phyloP scores from a whole-genome alignment of 2,113 vertebrate species.

The Periophthalmodon schlosseri region DNA sequence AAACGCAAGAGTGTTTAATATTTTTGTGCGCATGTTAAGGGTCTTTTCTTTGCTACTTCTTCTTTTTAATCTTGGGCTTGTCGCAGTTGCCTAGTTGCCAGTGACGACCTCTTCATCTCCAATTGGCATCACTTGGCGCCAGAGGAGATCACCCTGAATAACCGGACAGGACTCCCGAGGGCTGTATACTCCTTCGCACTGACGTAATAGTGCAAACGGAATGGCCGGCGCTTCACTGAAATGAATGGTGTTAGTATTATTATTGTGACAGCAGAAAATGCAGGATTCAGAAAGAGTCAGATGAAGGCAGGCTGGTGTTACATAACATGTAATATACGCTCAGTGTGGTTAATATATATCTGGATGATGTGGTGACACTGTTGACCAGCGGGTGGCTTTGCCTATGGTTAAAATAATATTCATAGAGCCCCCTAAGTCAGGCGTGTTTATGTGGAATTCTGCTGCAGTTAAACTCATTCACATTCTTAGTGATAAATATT shows the following conservation, averaged over 20 bases:
- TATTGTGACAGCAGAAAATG: conserved; percentile 12
- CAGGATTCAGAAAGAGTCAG: conserved; percentile 7
- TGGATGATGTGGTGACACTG: conserved; percentile 5
- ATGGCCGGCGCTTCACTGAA: conserved; percentile 28
- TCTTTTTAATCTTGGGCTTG: conserved; percentile 16
- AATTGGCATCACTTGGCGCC: conserved; percentile 59
- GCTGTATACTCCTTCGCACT: conserved; percentile 26
- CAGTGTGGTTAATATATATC: conserved; percentile 6
- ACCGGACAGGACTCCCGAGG: conserved; percentile 55
- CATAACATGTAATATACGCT: conserved; percentile 8
- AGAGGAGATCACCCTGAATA: conserved; percentile 59
- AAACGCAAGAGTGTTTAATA: conserved; percentile 42
- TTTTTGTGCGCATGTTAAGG: conserved; percentile 10
- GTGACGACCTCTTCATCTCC: conserved; percentile 46
- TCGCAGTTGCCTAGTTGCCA: conserved; percentile 64
- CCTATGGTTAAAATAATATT: conserved; percentile 12
- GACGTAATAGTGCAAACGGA: conserved; percentile 42
- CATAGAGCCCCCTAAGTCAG: background rate
- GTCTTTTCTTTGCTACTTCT: conserved; percentile 41
- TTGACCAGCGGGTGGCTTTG: conserved; percentile 30
- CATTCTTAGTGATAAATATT: background rate
- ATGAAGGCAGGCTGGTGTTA: conserved; percentile 10
- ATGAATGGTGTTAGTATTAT: conserved; percentile 15
- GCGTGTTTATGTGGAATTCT: background rate
- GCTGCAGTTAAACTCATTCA: too few species aligned